Evolutionary conservation across 1,140 invertebrate species (phyloP), one percentile per base, ranked within the genome.

Genomic region (Callitettix versicolor): DNA sequence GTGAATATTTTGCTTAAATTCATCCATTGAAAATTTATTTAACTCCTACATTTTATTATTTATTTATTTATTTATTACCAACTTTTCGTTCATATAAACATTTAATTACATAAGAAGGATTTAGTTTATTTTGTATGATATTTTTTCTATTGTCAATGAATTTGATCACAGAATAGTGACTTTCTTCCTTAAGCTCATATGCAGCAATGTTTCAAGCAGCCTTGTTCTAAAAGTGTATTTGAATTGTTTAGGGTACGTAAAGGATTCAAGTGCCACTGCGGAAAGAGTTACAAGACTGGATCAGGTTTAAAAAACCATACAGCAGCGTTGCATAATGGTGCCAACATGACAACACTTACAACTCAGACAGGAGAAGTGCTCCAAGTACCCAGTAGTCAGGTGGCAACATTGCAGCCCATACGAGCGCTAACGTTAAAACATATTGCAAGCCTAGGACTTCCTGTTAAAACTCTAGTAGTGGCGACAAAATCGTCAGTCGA

Each of bases 281-380:
- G 85, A 51, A 90, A 88, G 73, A 86, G 80, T 66, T 90, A 88
- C 71, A 85, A 85, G 67, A 86, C 85, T 43, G 71, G 78, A 12
- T 80, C 85, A 68, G 84, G 84, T 26, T 71, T 90, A 59, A 85
- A 84, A 63, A 82, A 77, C 61, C 86, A 90, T 64, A 75, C 77
- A 3, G 67, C 76, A 43, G 62, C 74, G 1, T 75, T 79, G 59
- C 82, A 84, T 67, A 75, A 73, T 47, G 66, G 67, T n/a, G 54
- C 61, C 9, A 59, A 58, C 22, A 58, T 63, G 53, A 61, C 65
- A 26, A 59, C 58, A 24, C 38, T 64, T 5, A 59, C 60, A 7
- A 58, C 60, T 22, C 57, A 61, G 24, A 60, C 47, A 20, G 63
- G 63, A 21, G 60, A 61, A 54, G 51, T 59, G 11, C 57, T 63